phyloP scores from a whole-genome alignment of 2,888 invertebrate genomes.

The Monochamus alternatus region DNA sequence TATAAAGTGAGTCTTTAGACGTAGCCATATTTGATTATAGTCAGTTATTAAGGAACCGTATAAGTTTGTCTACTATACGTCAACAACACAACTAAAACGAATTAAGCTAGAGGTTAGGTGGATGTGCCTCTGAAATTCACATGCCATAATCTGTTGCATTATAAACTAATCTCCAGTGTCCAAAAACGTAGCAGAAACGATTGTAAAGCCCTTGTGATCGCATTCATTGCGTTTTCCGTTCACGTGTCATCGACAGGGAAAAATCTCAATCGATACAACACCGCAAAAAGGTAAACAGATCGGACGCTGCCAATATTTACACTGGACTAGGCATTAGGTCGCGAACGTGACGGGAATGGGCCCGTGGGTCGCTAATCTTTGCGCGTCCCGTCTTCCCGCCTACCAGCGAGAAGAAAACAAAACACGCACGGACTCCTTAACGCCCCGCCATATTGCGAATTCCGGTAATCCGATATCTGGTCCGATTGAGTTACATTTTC shows the following conservation, averaged over 20 bases:
- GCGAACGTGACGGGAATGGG: constrained; percentile 64
- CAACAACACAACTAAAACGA: too few relatives aligned
- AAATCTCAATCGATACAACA: constrained; percentile 53
- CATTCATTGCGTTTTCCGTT: constrained; percentile 36
- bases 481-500: constrained; percentile 67
- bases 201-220: background rate
- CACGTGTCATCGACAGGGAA: constrained; percentile 41
- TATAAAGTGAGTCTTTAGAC: too few relatives aligned
- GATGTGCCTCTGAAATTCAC: too few relatives aligned
- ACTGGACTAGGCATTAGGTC: constrained; percentile 64
- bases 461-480: constrained; percentile 68
- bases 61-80: too few relatives aligned
- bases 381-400: constrained; percentile 43
- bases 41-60: too few relatives aligned
- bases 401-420: constrained; percentile 47
- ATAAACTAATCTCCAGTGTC: background rate
- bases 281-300: constrained; percentile 57
- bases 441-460: constrained; percentile 67
- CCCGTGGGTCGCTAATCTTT: constrained; percentile 56
- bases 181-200: background rate
- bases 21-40: too few relatives aligned
- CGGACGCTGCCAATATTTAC: constrained; percentile 66
- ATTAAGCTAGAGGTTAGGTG: too few relatives aligned
- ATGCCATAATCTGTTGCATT: too few relatives aligned
- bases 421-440: constrained; percentile 68